A percentile compares a stretch with the other conserved stretches of the same genome.
phyloP scores from a whole-genome alignment of 1,140 invertebrate genomes.

The Apocrypta bakeri region DNA sequence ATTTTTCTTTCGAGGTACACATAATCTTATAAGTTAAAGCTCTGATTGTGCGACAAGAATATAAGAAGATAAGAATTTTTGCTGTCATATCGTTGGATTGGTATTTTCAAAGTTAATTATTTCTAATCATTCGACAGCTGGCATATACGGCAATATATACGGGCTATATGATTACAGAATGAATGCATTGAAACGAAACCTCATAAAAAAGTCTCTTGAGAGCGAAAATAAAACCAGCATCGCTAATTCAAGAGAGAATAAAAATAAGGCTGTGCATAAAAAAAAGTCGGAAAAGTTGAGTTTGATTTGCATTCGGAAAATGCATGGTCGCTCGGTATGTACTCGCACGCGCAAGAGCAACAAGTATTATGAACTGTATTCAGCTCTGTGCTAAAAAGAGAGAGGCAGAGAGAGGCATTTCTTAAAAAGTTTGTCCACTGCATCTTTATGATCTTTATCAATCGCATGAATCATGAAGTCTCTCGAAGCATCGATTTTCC shows the following conservation, averaged over 20 bases:
- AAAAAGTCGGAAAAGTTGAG: background rate
- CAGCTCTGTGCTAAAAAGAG: too few species aligned
- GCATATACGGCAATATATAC: background rate
- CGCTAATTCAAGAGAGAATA: too few species aligned
- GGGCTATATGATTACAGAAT: too few species aligned
- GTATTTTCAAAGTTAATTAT: too few species aligned
- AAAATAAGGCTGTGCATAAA: too few species aligned
- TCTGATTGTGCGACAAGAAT: too few species aligned
- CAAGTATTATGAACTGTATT: too few species aligned
- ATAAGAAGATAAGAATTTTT: too few species aligned
- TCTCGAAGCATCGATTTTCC: background rate
- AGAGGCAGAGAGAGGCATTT: background rate
- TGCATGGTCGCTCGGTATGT: background rate
- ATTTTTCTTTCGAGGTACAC: background rate
- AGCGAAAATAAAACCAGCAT: too few species aligned
- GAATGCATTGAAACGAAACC: too few species aligned
- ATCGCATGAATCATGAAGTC: too few species aligned
- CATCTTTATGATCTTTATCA: background rate
- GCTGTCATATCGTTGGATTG: background rate
- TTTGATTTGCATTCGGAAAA: background rate
- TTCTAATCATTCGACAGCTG: background rate
- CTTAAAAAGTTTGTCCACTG: background rate
- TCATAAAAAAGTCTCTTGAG: too few species aligned
- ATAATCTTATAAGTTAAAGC: background rate
- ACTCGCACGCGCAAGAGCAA: background rate